These are phyloP conservation scores for Papilio xuthus DNA, from an alignment of 1,140 invertebrate genomes.

Conservation along the genomic window DNA sequence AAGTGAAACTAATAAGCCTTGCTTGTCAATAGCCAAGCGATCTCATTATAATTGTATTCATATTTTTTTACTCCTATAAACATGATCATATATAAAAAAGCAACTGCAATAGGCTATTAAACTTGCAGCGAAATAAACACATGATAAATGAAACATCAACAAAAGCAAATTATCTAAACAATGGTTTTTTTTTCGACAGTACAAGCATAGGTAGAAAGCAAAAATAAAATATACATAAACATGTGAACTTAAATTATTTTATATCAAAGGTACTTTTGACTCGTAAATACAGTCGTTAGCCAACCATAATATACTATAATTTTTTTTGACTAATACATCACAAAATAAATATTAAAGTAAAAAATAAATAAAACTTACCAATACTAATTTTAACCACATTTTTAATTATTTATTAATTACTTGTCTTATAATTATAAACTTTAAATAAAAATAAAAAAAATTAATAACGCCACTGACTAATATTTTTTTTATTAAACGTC, in stretches of 20 bases:
- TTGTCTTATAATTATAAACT: not conserved
- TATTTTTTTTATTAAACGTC: conserved; percentile 41
- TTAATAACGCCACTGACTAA: conserved; percentile 14
- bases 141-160: not conserved
- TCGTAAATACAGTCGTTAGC: too few relatives aligned
- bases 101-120: not conserved
- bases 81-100: not conserved
- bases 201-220: not conserved
- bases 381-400: conserved; percentile 1
- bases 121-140: not conserved
- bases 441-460: not conserved
- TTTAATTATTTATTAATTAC: not conserved
- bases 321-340: too few relatives aligned
- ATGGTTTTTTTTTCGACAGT: not conserved
- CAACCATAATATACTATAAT: too few relatives aligned
- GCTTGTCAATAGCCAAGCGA: conserved; percentile 1
- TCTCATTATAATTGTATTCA: conserved; percentile 20
- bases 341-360: too few relatives aligned
- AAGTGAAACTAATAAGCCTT: conserved; percentile 73
- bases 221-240: too few relatives aligned
- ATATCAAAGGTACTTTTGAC: not conserved
- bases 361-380: not conserved
- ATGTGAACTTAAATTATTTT: not conserved
- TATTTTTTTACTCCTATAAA: not conserved
- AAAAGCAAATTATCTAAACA: not conserved